A percentile compares a stretch with the other conserved stretches of the same genome.
These are phyloP conservation scores for Scopus umbretta DNA, from an alignment of 2,113 vertebrate species.

Conservation along the genomic window DNA sequence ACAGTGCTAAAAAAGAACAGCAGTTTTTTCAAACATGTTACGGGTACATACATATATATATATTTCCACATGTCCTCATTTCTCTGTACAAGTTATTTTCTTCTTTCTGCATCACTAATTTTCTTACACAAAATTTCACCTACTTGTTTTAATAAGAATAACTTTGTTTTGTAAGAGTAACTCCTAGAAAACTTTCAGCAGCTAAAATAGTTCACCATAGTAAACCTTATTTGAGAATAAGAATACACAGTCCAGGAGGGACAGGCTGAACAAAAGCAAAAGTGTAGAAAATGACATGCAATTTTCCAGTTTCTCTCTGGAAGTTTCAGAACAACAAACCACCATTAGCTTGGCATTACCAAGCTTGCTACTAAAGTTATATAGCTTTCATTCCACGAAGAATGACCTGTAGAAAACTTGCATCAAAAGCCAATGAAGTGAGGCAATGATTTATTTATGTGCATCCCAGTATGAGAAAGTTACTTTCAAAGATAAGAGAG, in stretches of 20 bases:
- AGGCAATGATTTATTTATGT: slow-evolving; percentile 48
- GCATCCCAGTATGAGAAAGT: slow-evolving; percentile 1
- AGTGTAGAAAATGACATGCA: neutral
- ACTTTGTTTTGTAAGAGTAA: neutral
- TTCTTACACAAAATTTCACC: neutral
- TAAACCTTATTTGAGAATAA: neutral
- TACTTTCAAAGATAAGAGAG: neutral
- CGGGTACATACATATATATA: neutral
- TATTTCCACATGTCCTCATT: neutral
- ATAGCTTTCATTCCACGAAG: neutral
- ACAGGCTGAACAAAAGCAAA: neutral
- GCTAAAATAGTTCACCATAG: neutral
- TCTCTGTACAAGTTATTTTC: neutral
- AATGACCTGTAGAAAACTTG: slow-evolving; percentile 23
- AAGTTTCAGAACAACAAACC: slow-evolving; percentile 2
- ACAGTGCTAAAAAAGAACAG: neutral
- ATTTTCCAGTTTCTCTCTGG: neutral
- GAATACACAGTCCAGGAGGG: neutral
- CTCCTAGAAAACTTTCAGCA: neutral
- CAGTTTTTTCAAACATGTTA: neutral
- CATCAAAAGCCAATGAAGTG: slow-evolving; percentile 21
- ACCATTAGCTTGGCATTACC: neutral
- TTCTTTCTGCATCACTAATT: neutral
- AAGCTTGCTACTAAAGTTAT: slow-evolving; percentile 27
- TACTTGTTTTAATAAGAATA: neutral